Conservation (phyloP, 2,113 vertebrate genomes). For the Columba janthina region DNA sequence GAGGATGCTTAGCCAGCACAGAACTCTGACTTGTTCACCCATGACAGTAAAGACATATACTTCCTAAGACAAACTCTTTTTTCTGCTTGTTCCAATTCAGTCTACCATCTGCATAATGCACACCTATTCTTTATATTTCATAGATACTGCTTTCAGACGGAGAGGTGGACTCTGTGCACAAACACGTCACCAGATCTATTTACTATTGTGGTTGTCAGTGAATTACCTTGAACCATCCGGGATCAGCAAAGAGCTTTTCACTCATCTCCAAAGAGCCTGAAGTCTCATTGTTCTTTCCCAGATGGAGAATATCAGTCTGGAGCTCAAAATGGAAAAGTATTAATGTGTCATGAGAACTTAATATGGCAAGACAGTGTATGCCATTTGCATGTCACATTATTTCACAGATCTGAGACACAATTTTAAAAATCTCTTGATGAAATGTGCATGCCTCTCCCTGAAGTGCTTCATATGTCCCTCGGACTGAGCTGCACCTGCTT, state of each 20-base stretch:
- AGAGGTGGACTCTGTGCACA: not conserved
- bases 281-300: not conserved
- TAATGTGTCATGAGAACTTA: not conserved
- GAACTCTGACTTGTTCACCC: not conserved
- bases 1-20: not conserved
- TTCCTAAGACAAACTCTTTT: not conserved
- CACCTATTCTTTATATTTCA: not conserved
- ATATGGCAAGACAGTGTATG: not conserved
- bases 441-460: not conserved
- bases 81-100: not conserved
- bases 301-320: not conserved
- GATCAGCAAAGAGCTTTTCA: not conserved
- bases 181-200: not conserved
- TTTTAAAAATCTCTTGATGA: not conserved
- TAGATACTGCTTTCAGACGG: not conserved
- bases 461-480: not conserved
- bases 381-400: not conserved
- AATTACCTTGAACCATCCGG: not conserved
- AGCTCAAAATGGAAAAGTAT: not conserved
- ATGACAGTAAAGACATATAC: not conserved
- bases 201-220: not conserved
- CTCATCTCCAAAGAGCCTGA: not conserved
- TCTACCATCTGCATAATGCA: not conserved
- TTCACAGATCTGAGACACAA: not conserved
- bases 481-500: not conserved